phyloP scores from a whole-genome alignment of 2,113 vertebrate species.

The Anolis carolinensis region DNA sequence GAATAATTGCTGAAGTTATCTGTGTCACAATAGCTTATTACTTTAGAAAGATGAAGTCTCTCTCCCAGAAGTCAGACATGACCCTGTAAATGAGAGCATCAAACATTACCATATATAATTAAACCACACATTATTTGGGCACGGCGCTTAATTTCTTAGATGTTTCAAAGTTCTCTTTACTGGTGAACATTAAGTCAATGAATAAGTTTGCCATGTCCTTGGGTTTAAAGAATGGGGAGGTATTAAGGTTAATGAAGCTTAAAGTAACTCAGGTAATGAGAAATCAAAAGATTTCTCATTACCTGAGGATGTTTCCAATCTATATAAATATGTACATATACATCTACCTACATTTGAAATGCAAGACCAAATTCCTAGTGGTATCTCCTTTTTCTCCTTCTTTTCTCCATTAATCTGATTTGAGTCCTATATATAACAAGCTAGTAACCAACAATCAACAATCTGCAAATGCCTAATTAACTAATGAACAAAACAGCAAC shows the following conservation, averaged over 20 bases:
- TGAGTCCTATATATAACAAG: too few species aligned
- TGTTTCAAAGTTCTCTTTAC: not conserved
- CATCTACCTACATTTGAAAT: not conserved
- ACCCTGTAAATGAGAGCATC: conserved; percentile 57
- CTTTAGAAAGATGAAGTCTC: conserved; percentile 44
- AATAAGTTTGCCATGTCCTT: not conserved
- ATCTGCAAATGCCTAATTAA: too few species aligned
- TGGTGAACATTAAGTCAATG: not conserved
- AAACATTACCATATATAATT: conserved; percentile 62
- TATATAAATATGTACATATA: not conserved
- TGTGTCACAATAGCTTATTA: conserved; percentile 58
- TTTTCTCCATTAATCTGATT: too few species aligned
- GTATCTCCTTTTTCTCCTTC: not conserved
- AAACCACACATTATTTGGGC: conserved; percentile 34
- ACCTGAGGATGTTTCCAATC: not conserved
- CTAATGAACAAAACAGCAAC: too few species aligned
- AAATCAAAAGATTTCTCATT: not conserved
- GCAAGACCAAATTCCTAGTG: not conserved
- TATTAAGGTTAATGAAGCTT: conserved; percentile 11
- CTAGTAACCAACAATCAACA: too few species aligned
- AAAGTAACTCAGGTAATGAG: not conserved
- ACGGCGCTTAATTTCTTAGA: not conserved
- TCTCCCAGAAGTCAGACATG: conserved; percentile 56
- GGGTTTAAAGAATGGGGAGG: not conserved
- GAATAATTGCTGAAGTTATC: conserved; percentile 50